Evolutionary conservation across 2,888 invertebrate species (phyloP).

Genomic region (Conus canariensis): DNA sequence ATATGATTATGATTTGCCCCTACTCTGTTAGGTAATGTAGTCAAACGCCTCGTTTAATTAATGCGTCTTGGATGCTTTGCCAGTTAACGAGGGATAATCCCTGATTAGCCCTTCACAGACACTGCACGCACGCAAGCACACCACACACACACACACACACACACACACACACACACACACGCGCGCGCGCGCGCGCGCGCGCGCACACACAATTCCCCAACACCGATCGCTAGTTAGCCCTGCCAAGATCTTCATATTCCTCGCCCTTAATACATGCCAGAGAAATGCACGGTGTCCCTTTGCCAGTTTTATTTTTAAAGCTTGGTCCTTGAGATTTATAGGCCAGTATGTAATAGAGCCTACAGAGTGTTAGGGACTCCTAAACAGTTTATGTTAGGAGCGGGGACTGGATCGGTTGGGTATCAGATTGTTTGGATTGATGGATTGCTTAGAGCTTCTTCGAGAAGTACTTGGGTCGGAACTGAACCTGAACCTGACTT

Average conservation of each 20-base stretch:
- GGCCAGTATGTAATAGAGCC: neutral
- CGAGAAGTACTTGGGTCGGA: no score
- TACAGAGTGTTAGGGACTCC: no score
- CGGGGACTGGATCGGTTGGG: no score
- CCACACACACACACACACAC: neutral
- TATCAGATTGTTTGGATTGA: no score
- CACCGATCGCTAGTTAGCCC: neutral
- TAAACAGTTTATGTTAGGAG: no score
- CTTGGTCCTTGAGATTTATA: neutral
- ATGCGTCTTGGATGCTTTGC: neutral
- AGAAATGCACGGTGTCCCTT: neutral
- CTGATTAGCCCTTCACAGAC: neutral
- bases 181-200: neutral
- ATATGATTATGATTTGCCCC: neutral
- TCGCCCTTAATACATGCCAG: neutral
- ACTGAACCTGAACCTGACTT: no score
- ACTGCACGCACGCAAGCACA: conserved; percentile 17
- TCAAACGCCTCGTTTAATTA: neutral
- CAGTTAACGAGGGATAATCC: neutral
- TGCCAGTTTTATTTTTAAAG: neutral
- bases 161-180: neutral
- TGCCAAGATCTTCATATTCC: neutral
- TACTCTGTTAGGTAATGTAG: neutral
- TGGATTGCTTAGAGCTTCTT: no score
- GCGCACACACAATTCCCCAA: neutral